Conservation (phyloP, 2,113 vertebrate genomes). For the Lophotis ruficrista region DNA sequence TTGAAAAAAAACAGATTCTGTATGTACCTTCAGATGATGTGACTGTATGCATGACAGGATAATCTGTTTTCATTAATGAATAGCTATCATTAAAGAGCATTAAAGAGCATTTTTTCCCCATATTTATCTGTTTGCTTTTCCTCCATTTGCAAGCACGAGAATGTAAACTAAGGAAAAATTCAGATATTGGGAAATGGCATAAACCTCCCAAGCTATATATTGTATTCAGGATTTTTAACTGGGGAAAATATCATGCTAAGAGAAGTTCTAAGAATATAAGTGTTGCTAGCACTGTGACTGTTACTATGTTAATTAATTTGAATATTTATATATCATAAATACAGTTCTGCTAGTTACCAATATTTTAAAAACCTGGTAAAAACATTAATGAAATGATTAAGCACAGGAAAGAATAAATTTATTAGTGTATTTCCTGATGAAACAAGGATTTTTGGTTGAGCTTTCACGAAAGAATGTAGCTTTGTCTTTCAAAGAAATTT, state of each 20-base stretch:
- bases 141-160: not conserved
- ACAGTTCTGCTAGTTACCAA: not conserved
- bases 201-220: not conserved
- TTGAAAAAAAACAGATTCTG: not conserved
- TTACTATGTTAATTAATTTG: not conserved
- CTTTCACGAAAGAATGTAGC: not conserved
- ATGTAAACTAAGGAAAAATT: not conserved
- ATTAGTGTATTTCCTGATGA: constrained; percentile 24
- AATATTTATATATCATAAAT: not conserved
- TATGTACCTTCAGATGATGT: not conserved
- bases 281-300: not conserved
- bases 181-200: not conserved
- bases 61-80: not conserved
- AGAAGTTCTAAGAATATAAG: not conserved
- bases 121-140: not conserved
- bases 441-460: not conserved
- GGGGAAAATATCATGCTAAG: not conserved
- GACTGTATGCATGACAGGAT: not conserved
- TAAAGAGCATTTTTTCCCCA: not conserved
- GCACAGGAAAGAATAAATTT: constrained; percentile 14
- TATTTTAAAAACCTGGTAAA: constrained; percentile 24
- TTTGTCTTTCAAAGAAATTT: not conserved
- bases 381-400: constrained; percentile 42
- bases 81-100: not conserved
- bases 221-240: not conserved